These are phyloP conservation scores for Linnaemya tessellans DNA, from an alignment of 2,888 invertebrate genomes.

Conservation along the genomic window DNA sequence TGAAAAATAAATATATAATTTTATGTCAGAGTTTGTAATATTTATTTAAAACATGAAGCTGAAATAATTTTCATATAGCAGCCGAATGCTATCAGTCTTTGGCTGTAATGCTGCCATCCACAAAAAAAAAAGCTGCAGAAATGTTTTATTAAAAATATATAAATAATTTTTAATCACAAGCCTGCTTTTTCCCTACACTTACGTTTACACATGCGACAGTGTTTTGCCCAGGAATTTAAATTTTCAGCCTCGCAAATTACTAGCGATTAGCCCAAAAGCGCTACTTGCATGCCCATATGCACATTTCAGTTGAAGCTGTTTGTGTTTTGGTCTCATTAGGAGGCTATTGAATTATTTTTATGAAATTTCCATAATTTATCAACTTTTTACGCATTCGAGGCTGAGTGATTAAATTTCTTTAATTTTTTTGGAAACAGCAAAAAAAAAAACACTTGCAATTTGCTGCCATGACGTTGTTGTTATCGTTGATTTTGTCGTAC, in stretches of 20 bases:
- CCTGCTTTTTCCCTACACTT: no score
- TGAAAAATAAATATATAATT: constrained; percentile 2
- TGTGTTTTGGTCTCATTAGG: not conserved
- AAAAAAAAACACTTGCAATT: constrained; percentile 5
- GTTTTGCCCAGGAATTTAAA: no score
- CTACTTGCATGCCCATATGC: no score
- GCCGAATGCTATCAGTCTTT: not conserved
- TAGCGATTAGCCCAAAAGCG: not conserved
- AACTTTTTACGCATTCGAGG: constrained; percentile 5
- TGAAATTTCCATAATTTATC: constrained; percentile 14
- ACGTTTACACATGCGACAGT: no score
- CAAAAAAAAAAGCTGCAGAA: not conserved
- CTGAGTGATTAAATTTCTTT: constrained; percentile 26
- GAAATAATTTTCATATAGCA: not conserved
- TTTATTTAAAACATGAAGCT: not conserved
- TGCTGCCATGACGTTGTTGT: constrained; percentile 30
- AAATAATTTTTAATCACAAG: no score
- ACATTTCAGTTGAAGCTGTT: no score
- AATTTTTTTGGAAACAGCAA: not conserved
- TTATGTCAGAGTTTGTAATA: not conserved
- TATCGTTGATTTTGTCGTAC: constrained; percentile 13
- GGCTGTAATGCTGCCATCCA: not conserved
- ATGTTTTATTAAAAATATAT: not conserved
- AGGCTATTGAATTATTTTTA: not conserved
- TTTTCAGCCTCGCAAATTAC: no score